These are phyloP conservation scores for Drosophila triauraria DNA, from an alignment of 1,140 invertebrate genomes.

Conservation along the genomic window DNA sequence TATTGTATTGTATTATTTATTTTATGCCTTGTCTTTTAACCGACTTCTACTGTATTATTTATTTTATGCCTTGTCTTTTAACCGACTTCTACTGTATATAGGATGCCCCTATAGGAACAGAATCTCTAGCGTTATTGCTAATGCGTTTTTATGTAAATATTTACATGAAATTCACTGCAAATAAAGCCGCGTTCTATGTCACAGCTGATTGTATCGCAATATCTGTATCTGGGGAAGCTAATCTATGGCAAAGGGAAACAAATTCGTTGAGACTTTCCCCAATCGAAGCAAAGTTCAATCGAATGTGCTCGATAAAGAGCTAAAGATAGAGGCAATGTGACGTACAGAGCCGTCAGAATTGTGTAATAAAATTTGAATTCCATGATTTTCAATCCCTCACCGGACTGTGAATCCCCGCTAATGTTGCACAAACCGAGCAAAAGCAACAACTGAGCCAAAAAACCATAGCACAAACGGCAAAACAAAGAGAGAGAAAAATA, in stretches of 20 bases:
- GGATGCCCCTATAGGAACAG: background rate
- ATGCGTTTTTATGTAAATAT: conserved; percentile 15
- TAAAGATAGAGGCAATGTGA: conserved; percentile 14
- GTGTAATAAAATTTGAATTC: conserved; percentile 33
- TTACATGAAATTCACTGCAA: conserved; percentile 22
- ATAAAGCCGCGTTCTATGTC: conserved; percentile 13
- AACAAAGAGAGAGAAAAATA: background rate
- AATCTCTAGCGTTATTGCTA: background rate
- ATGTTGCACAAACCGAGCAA: conserved; percentile 44
- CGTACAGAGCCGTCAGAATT: conserved; percentile 16
- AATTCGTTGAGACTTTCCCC: conserved; percentile 20
- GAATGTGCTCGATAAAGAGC: conserved; percentile 31
- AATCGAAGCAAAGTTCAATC: conserved; percentile 44
- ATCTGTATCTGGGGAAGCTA: conserved; percentile 11
- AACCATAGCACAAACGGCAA: conserved; percentile 10
- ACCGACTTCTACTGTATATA: too few species aligned
- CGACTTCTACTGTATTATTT: too few species aligned
- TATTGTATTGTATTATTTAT: conserved; percentile 12
- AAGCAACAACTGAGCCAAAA: conserved; percentile 29
- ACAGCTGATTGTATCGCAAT: conserved; percentile 3
- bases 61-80: background rate
- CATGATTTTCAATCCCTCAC: conserved; percentile 12
- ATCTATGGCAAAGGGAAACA: conserved; percentile 9
- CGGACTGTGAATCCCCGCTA: conserved; percentile 22
- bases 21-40: too few species aligned